These are phyloP conservation scores for Takifugu ocellatus DNA, from an alignment of 2,797 vertebrate species.

Conservation along the genomic window DNA sequence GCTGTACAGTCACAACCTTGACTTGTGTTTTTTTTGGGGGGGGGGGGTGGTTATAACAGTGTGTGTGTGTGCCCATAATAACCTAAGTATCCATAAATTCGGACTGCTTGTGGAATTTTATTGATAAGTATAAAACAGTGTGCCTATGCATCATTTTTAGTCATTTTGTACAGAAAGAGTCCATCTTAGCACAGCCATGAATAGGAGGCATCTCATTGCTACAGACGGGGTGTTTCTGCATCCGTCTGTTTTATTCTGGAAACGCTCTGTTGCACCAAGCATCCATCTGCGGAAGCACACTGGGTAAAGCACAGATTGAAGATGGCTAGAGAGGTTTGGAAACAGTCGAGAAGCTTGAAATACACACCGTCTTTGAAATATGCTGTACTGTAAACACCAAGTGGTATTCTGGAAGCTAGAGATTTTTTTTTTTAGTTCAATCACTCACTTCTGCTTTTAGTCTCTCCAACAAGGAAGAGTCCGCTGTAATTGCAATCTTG, in stretches of 20 bases:
- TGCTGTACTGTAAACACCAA: not conserved
- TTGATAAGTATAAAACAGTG: not conserved
- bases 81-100: no score
- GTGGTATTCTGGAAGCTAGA: no score
- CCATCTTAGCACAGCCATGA: slow-evolving; percentile 29
- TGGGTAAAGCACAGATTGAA: slow-evolving; percentile 8
- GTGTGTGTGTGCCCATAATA: no score
- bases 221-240: slow-evolving; percentile 35
- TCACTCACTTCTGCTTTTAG: slow-evolving; percentile 1
- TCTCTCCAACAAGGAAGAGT: slow-evolving; percentile 23
- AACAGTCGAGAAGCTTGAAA: slow-evolving; percentile 1
- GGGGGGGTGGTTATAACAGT: no score
- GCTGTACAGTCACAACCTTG: no score
- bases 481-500: slow-evolving; percentile 25
- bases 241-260: slow-evolving; percentile 42
- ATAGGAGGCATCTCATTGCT: slow-evolving; percentile 12
- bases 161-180: slow-evolving; percentile 13
- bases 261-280: slow-evolving; percentile 46
- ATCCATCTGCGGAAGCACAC: slow-evolving; percentile 42
- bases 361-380: not conserved
- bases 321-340: slow-evolving; percentile 15
- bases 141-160: slow-evolving; percentile 15
- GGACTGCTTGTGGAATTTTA: no score
- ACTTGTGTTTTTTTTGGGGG: no score
- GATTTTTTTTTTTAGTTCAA: slow-evolving; percentile 3